Base-by-base conservation (phyloP, 2,797 vertebrate species). In the Phoebastria nigripes region DNA sequence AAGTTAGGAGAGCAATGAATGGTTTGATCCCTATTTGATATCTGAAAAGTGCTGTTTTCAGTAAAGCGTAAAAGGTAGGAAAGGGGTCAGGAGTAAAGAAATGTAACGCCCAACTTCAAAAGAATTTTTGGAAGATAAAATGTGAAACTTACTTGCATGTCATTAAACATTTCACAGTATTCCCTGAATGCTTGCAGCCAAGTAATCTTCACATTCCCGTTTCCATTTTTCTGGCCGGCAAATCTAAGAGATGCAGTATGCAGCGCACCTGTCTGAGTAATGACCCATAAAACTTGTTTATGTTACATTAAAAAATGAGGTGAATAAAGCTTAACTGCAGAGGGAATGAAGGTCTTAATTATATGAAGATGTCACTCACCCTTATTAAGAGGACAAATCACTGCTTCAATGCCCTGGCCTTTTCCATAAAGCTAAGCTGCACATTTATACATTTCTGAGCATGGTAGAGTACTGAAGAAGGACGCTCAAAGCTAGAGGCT, bases 221-320 rank as follows among this genome's bases (percentile, higher is more conserved):
- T 90, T 72, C 80, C 47, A n/a, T 86, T 93, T 92, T 84, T 71
- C 67, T 84, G 82, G 31, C 47, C 63, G 73, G 74, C 72, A 70
- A 82, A 90, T 90, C 91, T 91, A 59, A 81, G 88, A 81, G 73
- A 49, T 61, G 44, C 44, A 69, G 54, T 44, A 8, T 56, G 44
- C 22, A 89, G 71, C 84, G 78, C 94, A 96, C 95, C 91, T 95
- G 84, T 82, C 85, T 90, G 80, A 96, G 72, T 96, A 96, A 94
- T 56, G 82, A 94, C 77, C 81, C 80, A 82, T 95, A 94, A 95
- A 95, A 87, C 62, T 88, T 96, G 90, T 97, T 97, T 97, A 85
- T 90, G 66, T 95, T 94, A 71, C 78, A 33, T 96, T 89, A 56
- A 92, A 90, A 94, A 84, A 89, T 76, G 35, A 90, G 55, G 42